Evolutionary conservation across 2,797 vertebrate species (phyloP), one percentile per base, ranked within the genome.

Genomic region (Cephalopachus bancanus): DNA sequence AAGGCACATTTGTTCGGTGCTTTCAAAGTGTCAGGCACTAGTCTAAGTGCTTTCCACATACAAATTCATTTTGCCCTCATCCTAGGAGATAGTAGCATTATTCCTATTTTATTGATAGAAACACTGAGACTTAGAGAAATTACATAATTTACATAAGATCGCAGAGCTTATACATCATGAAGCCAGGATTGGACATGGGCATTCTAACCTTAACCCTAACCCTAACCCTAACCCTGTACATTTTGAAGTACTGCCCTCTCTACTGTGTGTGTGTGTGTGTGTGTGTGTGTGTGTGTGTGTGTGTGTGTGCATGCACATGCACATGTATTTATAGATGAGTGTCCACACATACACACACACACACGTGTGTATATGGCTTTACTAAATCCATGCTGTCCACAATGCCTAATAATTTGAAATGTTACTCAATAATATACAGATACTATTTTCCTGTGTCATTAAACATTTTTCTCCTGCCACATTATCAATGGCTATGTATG

Each of bases 41-140:
- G 79, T 53, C 78, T 55, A 53, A 83, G 59, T 87, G 57, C 24
- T 85, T 81, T 95, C 53, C 53, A 37, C 3, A 2, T 53, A 10
- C 20, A 49, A 53, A 28, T 85, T 65, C 19, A 22, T 20, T 89
- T 71, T 72, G 64, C 10, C 49, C 17, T 95, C 74, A 28, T 69
- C 71, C 44, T 72, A 37, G 55, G 72, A 55, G 6, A 33, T 10
- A 83, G 17, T 8, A 12, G 67, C 8, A 16, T 65, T 65, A 44
- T 91, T 85, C 81, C 67, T 57, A 74, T 83, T 65, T 67, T 76
- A n/a, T 67, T 67, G 53, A 37, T 59, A 59, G 92, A 65, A 59
- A 76, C 44, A 60, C 26, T 11, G 26, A 88, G 60, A 53, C 30
- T 44, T 72, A 44, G 9, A 71, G 33, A 89, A 85, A 44, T 74